These are phyloP conservation scores for Xanthia togata DNA, from an alignment of 2,888 invertebrate genomes.

Conservation along the genomic window DNA sequence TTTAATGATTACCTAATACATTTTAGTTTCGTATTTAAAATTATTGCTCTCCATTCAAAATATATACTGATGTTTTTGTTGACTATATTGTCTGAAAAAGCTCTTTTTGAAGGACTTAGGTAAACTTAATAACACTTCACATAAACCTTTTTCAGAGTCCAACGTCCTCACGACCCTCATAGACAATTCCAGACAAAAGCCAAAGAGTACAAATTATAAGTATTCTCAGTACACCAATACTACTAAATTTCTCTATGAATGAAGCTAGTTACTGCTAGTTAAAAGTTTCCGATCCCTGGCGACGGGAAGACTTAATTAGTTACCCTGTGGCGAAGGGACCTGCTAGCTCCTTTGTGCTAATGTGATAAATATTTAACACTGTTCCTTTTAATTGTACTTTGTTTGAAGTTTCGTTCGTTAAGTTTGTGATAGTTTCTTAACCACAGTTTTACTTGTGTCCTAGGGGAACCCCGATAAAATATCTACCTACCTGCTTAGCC, in stretches of 20 bases:
- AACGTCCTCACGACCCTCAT: not conserved
- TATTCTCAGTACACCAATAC: slow-evolving; percentile 37
- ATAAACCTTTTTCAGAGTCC: not conserved
- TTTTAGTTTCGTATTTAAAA: not conserved
- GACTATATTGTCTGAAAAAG: not conserved
- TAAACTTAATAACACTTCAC: not conserved
- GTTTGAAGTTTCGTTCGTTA: slow-evolving; percentile 18
- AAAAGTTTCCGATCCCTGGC: slow-evolving; percentile 72
- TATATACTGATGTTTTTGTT: not conserved
- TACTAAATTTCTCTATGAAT: slow-evolving; percentile 30
- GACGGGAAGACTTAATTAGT: slow-evolving; percentile 71
- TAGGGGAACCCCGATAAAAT: not conserved
- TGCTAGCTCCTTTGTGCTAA: slow-evolving; percentile 33
- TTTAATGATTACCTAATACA: not conserved
- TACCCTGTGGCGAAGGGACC: slow-evolving; percentile 28
- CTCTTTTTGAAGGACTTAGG: not conserved
- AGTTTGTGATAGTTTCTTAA: not conserved
- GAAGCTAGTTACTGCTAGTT: slow-evolving; percentile 71
- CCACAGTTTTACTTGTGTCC: not conserved
- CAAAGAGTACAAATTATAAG: slow-evolving; percentile 14
- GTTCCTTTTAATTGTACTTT: slow-evolving; percentile 33
- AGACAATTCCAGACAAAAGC: slow-evolving; percentile 12
- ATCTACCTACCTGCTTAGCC: not conserved
- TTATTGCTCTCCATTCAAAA: not conserved
- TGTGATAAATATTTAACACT: slow-evolving; percentile 48